phyloP scores from a whole-genome alignment of 2,113 vertebrate species.

The Aramus guarauna region DNA sequence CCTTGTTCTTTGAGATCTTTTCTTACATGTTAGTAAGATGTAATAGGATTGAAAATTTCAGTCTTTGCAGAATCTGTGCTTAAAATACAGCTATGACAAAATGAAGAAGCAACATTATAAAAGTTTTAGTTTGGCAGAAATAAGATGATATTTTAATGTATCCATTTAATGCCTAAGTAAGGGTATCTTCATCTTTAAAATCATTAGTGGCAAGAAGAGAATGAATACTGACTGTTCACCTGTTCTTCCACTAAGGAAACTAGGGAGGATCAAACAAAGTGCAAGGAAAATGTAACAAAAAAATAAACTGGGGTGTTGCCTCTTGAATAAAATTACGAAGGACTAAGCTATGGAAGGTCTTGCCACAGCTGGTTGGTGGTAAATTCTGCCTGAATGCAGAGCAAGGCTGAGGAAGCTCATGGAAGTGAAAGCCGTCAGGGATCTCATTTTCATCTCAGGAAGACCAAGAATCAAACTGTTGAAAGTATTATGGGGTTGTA shows the following conservation, averaged over 20 bases:
- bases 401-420: background rate
- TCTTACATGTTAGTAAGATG: background rate
- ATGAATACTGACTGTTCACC: background rate
- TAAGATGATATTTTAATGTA: background rate
- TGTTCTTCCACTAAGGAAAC: background rate
- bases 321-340: background rate
- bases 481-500: background rate
- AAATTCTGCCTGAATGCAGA: background rate
- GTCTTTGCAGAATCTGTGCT: background rate
- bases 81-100: background rate
- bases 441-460: background rate
- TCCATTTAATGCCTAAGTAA: background rate
- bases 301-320: background rate
- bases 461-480: background rate
- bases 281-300: background rate
- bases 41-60: accelerated
- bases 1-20: background rate
- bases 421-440: background rate
- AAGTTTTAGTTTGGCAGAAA: background rate
- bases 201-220: accelerated
- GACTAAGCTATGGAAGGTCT: background rate
- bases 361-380: background rate
- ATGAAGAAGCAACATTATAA: background rate
- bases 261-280: background rate
- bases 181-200: background rate